Evolutionary conservation across 2,797 vertebrate genomes (phyloP).

Genomic region (Stomatorhinus walkeri): DNA sequence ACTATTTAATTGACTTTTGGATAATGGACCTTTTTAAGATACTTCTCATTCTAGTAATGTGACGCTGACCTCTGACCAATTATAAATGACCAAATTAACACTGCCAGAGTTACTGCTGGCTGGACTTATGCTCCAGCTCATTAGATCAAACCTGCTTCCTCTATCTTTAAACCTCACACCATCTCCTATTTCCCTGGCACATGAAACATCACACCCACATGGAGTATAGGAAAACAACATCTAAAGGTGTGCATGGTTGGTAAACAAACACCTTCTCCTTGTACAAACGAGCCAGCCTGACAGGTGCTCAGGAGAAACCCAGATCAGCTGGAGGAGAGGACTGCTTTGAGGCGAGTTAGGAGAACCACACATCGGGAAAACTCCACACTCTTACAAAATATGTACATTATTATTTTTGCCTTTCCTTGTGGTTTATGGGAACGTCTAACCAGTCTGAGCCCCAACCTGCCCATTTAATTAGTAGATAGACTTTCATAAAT

Average conservation of each 20-base stretch:
- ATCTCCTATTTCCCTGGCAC: slow-evolving; percentile 11
- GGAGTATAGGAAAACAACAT: slow-evolving; percentile 9
- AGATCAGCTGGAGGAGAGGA: not conserved
- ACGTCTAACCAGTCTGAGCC: not conserved
- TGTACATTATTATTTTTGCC: slow-evolving; percentile 10
- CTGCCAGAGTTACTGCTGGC: not conserved
- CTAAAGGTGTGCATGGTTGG: slow-evolving; percentile 8
- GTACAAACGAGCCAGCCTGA: slow-evolving; percentile 2
- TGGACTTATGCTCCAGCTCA: not conserved
- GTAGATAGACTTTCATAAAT: not conserved
- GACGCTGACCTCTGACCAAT: not conserved
- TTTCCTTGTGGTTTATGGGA: not conserved
- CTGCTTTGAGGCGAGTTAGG: not conserved
- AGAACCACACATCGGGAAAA: not conserved
- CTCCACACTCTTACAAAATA: slow-evolving; percentile 10
- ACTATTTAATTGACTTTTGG: not conserved
- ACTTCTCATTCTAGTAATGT: not conserved
- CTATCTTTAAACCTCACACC: not conserved
- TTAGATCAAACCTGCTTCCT: slow-evolving; percentile 7
- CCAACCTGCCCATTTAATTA: not conserved
- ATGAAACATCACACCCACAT: slow-evolving; percentile 8
- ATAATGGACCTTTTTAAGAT: not conserved
- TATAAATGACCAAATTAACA: not conserved
- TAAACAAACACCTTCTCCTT: slow-evolving; percentile 8
- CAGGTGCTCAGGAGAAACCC: slow-evolving; percentile 5